A percentile compares a stretch with the other conserved stretches of the same genome.
Evolutionary conservation across 2,888 invertebrate species (phyloP).

Genomic region (Sarcophaga variegata): DNA sequence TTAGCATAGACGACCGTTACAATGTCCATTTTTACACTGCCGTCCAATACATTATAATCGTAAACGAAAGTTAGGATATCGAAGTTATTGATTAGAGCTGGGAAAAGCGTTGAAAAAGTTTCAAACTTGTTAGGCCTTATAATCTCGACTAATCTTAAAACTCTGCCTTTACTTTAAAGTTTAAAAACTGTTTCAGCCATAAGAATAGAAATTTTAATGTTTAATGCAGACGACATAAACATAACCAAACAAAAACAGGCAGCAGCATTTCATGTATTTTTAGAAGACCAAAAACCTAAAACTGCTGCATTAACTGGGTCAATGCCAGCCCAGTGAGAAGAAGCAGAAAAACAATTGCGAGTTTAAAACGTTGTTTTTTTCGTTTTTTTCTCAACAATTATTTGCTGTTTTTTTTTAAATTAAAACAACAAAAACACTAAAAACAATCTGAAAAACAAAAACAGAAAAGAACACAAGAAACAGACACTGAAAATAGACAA

Average conservation of each 20-base stretch:
- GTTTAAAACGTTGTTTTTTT: conserved; percentile 16
- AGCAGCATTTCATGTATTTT: background rate
- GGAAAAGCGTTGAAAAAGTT: too few relatives aligned
- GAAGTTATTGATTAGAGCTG: too few relatives aligned
- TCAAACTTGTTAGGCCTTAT: too few relatives aligned
- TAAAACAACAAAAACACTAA: background rate
- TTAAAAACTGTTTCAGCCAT: background rate
- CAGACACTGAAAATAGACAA: conserved; percentile 33
- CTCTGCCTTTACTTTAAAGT: too few relatives aligned
- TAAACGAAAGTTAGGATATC: too few relatives aligned
- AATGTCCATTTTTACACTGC: too few relatives aligned
- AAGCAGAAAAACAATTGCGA: conserved; percentile 26
- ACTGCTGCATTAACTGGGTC: conserved; percentile 62
- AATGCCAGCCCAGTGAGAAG: conserved; percentile 59
- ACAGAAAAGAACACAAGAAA: background rate
- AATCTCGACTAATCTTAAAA: too few relatives aligned
- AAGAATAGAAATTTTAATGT: conserved; percentile 32
- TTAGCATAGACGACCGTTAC: too few relatives aligned
- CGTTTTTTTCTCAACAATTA: background rate
- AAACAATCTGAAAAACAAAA: background rate
- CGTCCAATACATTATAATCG: too few relatives aligned
- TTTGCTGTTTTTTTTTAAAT: background rate
- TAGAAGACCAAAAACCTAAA: conserved; percentile 21
- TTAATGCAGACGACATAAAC: conserved; percentile 10
- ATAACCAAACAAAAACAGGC: background rate